These are phyloP conservation scores for Leucopternis melanops DNA, from an alignment of 2,113 vertebrate species.

Conservation along the genomic window DNA sequence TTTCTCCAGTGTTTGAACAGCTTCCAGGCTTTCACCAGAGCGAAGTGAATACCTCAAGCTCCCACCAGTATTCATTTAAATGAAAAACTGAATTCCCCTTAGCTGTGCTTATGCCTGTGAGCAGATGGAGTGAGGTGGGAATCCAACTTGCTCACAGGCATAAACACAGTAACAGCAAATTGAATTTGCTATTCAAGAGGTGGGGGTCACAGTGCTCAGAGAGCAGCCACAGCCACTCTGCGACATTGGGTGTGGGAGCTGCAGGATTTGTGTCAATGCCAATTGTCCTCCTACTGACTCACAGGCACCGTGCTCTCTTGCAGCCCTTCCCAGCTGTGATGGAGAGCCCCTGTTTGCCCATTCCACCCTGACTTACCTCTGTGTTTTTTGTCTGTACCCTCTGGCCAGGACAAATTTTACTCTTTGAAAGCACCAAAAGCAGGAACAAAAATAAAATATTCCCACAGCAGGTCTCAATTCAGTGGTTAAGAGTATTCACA, in stretches of 20 bases:
- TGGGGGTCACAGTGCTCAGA: neutral
- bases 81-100: neutral
- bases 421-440: neutral
- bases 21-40: slow-evolving; percentile 22
- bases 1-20: neutral
- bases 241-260: neutral
- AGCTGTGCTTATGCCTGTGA: neutral
- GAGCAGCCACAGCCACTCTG: neutral
- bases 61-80: slow-evolving; percentile 17
- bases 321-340: neutral
- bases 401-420: neutral
- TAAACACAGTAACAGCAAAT: slow-evolving; percentile 13
- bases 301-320: neutral
- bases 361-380: accelerated
- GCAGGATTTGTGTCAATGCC: neutral
- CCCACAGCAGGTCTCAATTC: neutral
- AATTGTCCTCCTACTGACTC: neutral
- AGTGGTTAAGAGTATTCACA: neutral
- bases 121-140: slow-evolving; percentile 33
- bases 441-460: neutral
- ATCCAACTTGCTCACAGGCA: neutral
- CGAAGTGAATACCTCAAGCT: neutral
- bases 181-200: neutral
- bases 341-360: neutral
- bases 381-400: neutral